Conservation (phyloP, 1,140 invertebrate genomes). For the Mylabris phalerata region DNA sequence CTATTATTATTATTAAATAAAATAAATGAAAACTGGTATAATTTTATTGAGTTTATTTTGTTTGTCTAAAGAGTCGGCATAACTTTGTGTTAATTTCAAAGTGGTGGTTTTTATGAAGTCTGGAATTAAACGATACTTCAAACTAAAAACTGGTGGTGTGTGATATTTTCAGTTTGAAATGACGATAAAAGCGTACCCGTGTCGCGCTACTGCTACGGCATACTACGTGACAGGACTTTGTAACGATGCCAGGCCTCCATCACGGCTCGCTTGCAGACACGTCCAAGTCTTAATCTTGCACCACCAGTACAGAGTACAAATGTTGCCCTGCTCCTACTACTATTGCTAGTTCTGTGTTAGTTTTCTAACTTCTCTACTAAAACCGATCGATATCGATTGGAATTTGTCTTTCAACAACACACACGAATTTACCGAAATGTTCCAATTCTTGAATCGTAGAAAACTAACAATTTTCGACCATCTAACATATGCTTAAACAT, state of each 20-base stretch:
- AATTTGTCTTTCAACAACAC: constrained; percentile 10
- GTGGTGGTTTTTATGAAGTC: constrained; percentile 17
- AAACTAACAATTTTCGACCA: no score
- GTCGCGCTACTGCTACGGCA: constrained; percentile 33
- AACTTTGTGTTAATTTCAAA: constrained; percentile 11
- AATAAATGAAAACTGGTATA: no score
- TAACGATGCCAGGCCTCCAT: constrained; percentile 27
- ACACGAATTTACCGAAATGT: constrained; percentile 1
- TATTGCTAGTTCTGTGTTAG: background rate
- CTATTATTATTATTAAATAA: no score
- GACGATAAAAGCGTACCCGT: constrained; percentile 39
- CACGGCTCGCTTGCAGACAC: constrained; percentile 29
- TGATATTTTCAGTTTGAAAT: constrained; percentile 37
- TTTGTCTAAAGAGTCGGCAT: background rate
- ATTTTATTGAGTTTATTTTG: no score
- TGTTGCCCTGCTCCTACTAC: constrained; percentile 14
- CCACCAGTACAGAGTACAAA: constrained; percentile 32
- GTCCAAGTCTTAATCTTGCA: constrained; percentile 39
- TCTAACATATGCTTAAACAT: no score
- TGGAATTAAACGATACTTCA: constrained; percentile 24
- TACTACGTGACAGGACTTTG: constrained; percentile 34
- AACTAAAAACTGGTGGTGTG: constrained; percentile 32
- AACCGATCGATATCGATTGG: constrained; percentile 21
- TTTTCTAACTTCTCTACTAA: constrained; percentile 14
- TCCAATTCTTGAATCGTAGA: constrained; percentile 9